Conservation (phyloP, 2,888 invertebrate genomes). For the Drosophila eohydei region DNA sequence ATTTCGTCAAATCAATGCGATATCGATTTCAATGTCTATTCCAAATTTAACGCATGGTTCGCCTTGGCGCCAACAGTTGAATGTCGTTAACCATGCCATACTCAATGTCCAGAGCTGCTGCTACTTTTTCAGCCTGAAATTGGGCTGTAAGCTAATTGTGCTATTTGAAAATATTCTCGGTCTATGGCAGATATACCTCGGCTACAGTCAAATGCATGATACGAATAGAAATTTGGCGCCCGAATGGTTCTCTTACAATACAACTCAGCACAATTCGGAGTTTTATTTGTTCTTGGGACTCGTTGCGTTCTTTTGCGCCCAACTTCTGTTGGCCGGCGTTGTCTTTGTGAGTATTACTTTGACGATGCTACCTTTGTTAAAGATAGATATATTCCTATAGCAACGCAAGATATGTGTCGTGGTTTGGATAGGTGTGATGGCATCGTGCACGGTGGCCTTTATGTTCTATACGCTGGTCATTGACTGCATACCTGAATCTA, state of each 20-base stretch:
- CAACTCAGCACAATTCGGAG: not conserved
- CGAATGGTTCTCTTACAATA: not conserved
- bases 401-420: slow-evolving; percentile 34
- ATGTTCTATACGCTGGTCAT: slow-evolving; percentile 33
- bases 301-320: slow-evolving; percentile 4
- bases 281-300: slow-evolving; percentile 20
- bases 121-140: slow-evolving; percentile 30
- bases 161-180: slow-evolving; percentile 26
- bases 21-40: slow-evolving; percentile 45
- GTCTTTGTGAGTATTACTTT: slow-evolving; percentile 33
- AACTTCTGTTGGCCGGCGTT: slow-evolving; percentile 28
- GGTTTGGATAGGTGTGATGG: slow-evolving; percentile 41
- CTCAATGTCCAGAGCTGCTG: slow-evolving; percentile 41
- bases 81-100: not conserved
- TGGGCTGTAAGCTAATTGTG: slow-evolving; percentile 57
- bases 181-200: slow-evolving; percentile 14
- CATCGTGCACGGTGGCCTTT: slow-evolving; percentile 4
- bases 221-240: not conserved
- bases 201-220: not conserved
- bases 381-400: slow-evolving; percentile 22
- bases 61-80: not conserved
- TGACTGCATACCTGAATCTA: slow-evolving; percentile 6
- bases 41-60: slow-evolving; percentile 34
- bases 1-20: slow-evolving; percentile 10
- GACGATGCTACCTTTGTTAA: not conserved